Evolutionary conservation across 30 jellyfish, hydroid and myxozoan genomes (phyloP).

Genomic region (Mastigias papua): DNA sequence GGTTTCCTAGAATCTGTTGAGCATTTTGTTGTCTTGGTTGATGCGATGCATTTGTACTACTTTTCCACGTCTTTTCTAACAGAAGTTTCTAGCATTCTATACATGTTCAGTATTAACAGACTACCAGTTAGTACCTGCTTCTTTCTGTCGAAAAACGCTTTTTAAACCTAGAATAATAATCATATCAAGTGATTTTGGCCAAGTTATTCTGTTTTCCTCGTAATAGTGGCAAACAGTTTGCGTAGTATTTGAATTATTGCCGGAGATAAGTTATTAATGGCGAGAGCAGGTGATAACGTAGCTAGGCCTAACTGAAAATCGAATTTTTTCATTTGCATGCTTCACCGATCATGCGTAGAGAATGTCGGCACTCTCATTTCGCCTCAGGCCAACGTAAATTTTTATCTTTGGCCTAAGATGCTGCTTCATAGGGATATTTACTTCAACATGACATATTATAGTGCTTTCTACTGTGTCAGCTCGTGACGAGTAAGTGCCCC

Average conservation of each 20-base stretch:
- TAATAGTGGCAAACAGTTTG: not conserved
- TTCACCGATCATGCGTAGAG: conserved; percentile 12
- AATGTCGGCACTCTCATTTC: not conserved
- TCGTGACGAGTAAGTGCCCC: not conserved
- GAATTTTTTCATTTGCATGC: not conserved
- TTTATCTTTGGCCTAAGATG: not conserved
- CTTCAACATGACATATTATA: not conserved
- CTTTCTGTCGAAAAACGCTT: not conserved
- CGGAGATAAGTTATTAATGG: not conserved
- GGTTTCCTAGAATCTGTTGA: too few species aligned
- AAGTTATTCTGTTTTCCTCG: not conserved
- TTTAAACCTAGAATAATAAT: too few species aligned
- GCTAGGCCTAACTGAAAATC: not conserved
- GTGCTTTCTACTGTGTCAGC: not conserved
- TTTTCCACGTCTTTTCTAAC: too few species aligned
- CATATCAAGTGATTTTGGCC: too few species aligned
- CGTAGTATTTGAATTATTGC: not conserved
- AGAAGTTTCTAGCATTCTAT: too few species aligned
- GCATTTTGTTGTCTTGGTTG: too few species aligned
- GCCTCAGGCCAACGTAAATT: not conserved
- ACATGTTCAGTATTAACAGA: too few species aligned
- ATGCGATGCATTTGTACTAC: too few species aligned
- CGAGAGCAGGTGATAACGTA: conserved; percentile 15
- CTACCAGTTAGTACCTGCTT: not conserved
- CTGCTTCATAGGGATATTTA: not conserved